Base-by-base conservation (phyloP, 2,797 vertebrate genomes). In the Ciconia nigra region DNA sequence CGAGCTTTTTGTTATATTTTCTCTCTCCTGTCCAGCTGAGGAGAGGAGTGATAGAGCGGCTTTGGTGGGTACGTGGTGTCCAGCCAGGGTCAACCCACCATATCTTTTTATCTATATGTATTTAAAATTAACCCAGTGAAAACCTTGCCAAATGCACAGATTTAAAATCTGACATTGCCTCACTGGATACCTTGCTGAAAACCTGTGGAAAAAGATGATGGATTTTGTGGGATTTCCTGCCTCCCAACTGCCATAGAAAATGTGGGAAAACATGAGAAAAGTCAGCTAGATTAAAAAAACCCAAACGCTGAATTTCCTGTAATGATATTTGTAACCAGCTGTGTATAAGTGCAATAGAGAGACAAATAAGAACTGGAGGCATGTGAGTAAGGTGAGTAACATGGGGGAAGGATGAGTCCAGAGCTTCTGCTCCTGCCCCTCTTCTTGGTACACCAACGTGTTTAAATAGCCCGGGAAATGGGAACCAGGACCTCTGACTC, bases 401-500 rank as follows among this genome's bases (percentile, higher is more conserved):
- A 71, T 3, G 19, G 12, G 12, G 22, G 4, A 85, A 59, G 72
- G 63, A 46, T 1, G 13, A 89, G 15, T n/a, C 24, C 59, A 62
- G 62, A 69, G 51, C 19, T 93, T 63, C 57, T 83, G 41, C 41
- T 69, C 14, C 47, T 82, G 37, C 9, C 31, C 8, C 14, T 66
- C 6, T 25, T 87, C 35, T 42, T 71, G 29, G 28, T 65, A 18
- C 3, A 19, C 2, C 18, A n/a, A 13, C 0, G 0, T 51, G 24
- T 19, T 49, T 35, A n/a, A 57, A 57, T 22, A 57, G 33, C 55
- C 21, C 2, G 4, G 21, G 55, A 57, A 57, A 15, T 15, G 33
- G 55, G 16, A 66, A 41, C 4, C 37, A 41, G 35, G 24, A 59
- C 10, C 39, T 89, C 66, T 35, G 47, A 33, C 13, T 87, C 20